Percentiles rank a stretch among this genome's conserved stretches.
These are phyloP conservation scores for Malurus melanocephalus DNA, from an alignment of 2,113 vertebrate species.

Conservation along the genomic window DNA sequence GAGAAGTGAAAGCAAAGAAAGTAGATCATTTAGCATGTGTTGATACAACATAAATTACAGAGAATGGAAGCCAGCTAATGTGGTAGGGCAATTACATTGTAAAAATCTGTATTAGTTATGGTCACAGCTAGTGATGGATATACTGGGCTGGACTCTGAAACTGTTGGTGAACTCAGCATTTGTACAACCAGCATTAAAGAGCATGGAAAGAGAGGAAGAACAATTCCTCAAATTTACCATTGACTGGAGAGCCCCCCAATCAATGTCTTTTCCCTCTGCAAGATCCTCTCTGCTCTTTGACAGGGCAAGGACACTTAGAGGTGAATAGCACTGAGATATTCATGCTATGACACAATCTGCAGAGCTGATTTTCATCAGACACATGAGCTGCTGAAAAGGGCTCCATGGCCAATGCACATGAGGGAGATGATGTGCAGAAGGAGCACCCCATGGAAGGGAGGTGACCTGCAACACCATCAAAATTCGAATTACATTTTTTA, in stretches of 20 bases:
- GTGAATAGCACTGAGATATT: background rate
- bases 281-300: background rate
- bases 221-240: background rate
- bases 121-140: background rate
- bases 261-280: background rate
- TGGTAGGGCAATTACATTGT: background rate
- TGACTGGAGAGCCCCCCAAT: background rate
- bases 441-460: background rate
- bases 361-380: fast-evolving
- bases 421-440: background rate
- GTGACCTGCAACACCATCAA: background rate
- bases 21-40: background rate
- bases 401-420: fast-evolving
- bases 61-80: background rate
- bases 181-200: background rate
- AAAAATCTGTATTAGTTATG: background rate
- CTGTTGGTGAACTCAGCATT: background rate
- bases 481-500: background rate
- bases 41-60: constrained; percentile 22
- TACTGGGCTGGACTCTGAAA: background rate
- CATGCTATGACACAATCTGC: background rate
- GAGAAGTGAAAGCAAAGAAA: constrained; percentile 9
- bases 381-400: fast-evolving
- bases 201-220: background rate
- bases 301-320: background rate